These are phyloP conservation scores for Climacteris rufus DNA, from an alignment of 2,113 vertebrate genomes.

Conservation along the genomic window DNA sequence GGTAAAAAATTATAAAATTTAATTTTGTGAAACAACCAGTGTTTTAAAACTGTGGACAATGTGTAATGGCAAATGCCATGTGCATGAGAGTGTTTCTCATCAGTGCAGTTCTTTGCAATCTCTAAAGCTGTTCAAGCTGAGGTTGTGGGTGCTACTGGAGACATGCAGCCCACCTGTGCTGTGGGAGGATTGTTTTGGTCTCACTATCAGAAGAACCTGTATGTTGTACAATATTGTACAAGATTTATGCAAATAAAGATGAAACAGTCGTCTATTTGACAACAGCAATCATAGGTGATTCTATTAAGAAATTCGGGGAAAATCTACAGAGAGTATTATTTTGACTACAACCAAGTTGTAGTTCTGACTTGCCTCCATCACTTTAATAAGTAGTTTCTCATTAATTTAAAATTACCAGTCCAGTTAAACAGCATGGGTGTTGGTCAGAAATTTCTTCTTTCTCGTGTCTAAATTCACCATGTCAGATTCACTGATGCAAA, in stretches of 20 bases:
- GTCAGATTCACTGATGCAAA: not conserved
- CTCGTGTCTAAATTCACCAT: not conserved
- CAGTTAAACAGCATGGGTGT: not conserved
- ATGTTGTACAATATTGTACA: not conserved
- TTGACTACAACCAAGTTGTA: not conserved
- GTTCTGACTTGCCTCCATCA: not conserved
- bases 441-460: not conserved
- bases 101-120: not conserved
- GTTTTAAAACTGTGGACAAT: not conserved
- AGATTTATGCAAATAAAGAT: not conserved
- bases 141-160: not conserved
- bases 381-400: not conserved
- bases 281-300: not conserved
- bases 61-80: not conserved
- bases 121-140: not conserved
- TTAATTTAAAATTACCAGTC: not conserved
- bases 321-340: not conserved
- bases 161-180: not conserved
- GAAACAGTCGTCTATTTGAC: not conserved
- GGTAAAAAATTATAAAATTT: not conserved
- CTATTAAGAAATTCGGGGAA: not conserved
- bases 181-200: not conserved
- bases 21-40: not conserved
- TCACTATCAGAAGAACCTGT: not conserved
- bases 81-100: not conserved